Conservation (phyloP, 2,888 invertebrate species). For the Agonopterix subpropinquella region DNA sequence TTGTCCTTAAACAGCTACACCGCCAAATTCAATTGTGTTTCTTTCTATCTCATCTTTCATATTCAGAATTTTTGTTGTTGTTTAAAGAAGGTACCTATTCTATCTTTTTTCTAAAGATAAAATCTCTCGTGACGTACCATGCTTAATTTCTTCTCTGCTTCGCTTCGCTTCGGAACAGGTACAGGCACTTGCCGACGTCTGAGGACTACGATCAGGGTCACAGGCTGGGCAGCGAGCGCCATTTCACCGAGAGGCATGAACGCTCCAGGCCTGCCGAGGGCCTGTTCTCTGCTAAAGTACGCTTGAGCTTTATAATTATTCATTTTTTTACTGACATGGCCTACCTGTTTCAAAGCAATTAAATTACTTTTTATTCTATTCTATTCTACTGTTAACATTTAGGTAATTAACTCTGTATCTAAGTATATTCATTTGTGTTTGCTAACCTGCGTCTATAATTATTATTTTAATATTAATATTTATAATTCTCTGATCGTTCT, state of each 20-base stretch:
- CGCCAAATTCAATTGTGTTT: too few relatives aligned
- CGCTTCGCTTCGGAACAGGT: constrained; percentile 68
- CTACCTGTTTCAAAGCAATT: background rate
- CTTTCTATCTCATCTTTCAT: too few relatives aligned
- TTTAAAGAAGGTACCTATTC: too few relatives aligned
- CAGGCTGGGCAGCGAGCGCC: constrained; percentile 81
- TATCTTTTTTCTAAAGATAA: background rate
- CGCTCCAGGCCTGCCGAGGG: constrained; percentile 79
- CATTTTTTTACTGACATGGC: too few relatives aligned
- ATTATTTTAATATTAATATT: too few relatives aligned
- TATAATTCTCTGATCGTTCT: too few relatives aligned
- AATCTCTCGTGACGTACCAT: constrained; percentile 14
- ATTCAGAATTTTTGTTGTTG: too few relatives aligned
- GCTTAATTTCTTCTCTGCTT: constrained; percentile 59
- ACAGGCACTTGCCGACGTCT: constrained; percentile 80
- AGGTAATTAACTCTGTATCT: too few relatives aligned
- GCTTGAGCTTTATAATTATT: constrained; percentile 1
- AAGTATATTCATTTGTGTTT: too few relatives aligned
- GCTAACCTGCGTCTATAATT: too few relatives aligned
- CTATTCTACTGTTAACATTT: too few relatives aligned
- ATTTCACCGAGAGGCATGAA: constrained; percentile 83
- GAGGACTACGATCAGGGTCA: constrained; percentile 84
- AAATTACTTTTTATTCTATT: background rate
- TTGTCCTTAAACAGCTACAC: too few relatives aligned
- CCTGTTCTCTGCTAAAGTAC: constrained; percentile 85